phyloP scores from a whole-genome alignment of 2,797 vertebrate genomes.

The Microctenopoma lineatum region DNA sequence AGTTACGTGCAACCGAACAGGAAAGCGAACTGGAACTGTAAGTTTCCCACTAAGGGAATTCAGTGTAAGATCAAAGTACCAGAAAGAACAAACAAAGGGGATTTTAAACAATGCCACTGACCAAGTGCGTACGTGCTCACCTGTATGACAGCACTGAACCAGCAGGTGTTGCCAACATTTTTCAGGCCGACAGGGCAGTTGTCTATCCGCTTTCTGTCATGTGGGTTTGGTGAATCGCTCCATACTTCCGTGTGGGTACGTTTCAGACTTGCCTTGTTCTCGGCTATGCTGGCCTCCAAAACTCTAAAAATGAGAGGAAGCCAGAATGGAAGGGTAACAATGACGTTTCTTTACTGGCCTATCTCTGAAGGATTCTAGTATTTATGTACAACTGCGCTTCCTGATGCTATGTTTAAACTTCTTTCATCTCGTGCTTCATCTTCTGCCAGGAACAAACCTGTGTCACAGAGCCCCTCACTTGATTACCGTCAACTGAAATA shows the following conservation, averaged over 20 bases:
- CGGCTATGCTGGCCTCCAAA: slow-evolving; percentile 98
- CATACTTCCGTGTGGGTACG: slow-evolving; percentile 94
- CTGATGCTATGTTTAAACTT: not conserved
- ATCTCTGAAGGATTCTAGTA: not conserved
- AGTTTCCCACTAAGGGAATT: not conserved
- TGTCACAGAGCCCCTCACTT: not conserved
- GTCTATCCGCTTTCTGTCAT: slow-evolving; percentile 94
- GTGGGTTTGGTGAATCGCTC: slow-evolving; percentile 96
- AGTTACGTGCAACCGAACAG: not conserved
- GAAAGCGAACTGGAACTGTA: not conserved
- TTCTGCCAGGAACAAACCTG: not conserved
- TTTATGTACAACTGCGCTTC: not conserved
- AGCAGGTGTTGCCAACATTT: slow-evolving; percentile 99
- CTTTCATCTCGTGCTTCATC: not conserved
- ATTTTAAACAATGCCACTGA: not conserved
- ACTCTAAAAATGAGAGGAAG: slow-evolving; percentile 80
- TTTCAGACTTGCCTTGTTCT: slow-evolving; percentile 98
- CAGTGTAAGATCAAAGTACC: not conserved
- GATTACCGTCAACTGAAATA: not conserved
- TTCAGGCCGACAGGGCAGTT: slow-evolving; percentile 95
- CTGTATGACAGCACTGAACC: slow-evolving; percentile 99
- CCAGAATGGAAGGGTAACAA: not conserved
- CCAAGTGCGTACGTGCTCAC: slow-evolving; percentile 68
- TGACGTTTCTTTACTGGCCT: not conserved
- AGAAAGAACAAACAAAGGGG: not conserved